Evolutionary conservation across 2,113 vertebrate species (phyloP), one percentile per base, ranked within the genome.

Genomic region (Takifugu flavidus): DNA sequence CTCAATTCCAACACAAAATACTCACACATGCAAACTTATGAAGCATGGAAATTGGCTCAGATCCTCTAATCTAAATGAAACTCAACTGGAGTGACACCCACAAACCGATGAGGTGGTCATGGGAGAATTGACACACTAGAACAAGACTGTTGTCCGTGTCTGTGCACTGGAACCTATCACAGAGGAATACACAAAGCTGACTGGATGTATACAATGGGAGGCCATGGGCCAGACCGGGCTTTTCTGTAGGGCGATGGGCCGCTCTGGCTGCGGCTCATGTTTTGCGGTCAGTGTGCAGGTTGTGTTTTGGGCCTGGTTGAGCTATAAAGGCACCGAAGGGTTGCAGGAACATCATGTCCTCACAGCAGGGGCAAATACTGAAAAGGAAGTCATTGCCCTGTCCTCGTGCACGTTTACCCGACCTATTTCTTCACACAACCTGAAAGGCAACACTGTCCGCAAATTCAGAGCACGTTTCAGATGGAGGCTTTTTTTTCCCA

Each of bases 121-220:
- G 79, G 82, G 82, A 87, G 81, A 85, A 84, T 80, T 80, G 80
- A 67, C 70, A 76, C 55, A 43, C 75, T 81, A 73, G 82, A 86
- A 83, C 76, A 72, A 54, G 72, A 73, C 81, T 60, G 77, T 85
- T 87, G 86, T 87, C 84, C 74, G 70, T 85, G 84, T 56, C 66
- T 78, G 78, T 62, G 73, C 66, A 72, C 86, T 89, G 87, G 84
- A 89, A 89, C 75, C 76, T 83, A 79, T 87, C 79, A 73, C 72
- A 42, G 62, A 75, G 77, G 84, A 76, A 79, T 82, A 86, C 82
- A 89, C 82, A 87, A 87, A 87, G 79, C 74, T 65, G 80, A 85
- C 75, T 68, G 78, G 67, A 85, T 87, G 79, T 89, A 88, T 88
- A 88, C 86, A 88, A 85, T 72, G 77, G 80, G 77, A 82, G 79